Evolutionary conservation across 2,797 vertebrate species (phyloP).

Genomic region (Schizothorax lantsangensis): DNA sequence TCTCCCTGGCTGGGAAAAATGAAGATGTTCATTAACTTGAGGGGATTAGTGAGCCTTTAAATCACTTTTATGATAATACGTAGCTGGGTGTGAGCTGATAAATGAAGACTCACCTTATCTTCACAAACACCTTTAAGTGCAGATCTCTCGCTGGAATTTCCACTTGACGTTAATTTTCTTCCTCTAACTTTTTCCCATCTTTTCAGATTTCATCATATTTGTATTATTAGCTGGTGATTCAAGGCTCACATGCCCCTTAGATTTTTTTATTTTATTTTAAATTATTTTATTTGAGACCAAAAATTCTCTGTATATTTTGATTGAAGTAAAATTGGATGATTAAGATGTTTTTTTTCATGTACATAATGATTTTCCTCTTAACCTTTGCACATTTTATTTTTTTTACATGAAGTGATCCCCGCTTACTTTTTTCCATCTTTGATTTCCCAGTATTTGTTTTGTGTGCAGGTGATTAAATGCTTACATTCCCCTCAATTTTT

Average conservation of each 20-base stretch:
- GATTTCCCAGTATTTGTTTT: not conserved
- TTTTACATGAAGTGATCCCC: not conserved
- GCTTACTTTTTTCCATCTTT: not conserved
- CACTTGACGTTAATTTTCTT: constrained; percentile 50
- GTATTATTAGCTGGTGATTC: constrained; percentile 4
- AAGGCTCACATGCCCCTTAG: not conserved
- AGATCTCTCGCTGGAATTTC: constrained; percentile 55
- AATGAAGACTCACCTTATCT: constrained; percentile 70
- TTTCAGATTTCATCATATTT: constrained; percentile 38
- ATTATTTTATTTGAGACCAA: not conserved
- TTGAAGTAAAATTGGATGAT: not conserved
- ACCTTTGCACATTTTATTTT: not conserved
- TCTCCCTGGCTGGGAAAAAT: constrained; percentile 89
- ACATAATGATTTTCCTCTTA: not conserved
- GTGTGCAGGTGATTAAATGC: not conserved
- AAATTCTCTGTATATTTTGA: not conserved
- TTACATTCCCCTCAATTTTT: not conserved
- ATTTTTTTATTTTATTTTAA: not conserved
- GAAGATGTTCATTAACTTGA: constrained; percentile 98
- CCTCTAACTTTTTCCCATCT: constrained; percentile 59
- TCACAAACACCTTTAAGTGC: constrained; percentile 65
- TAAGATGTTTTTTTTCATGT: not conserved
- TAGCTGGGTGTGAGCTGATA: constrained; percentile 63
- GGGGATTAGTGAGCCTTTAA: constrained; percentile 96
- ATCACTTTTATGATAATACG: constrained; percentile 92